phyloP scores from a whole-genome alignment of 2,797 vertebrate genomes.

The Xenopus petersii region DNA sequence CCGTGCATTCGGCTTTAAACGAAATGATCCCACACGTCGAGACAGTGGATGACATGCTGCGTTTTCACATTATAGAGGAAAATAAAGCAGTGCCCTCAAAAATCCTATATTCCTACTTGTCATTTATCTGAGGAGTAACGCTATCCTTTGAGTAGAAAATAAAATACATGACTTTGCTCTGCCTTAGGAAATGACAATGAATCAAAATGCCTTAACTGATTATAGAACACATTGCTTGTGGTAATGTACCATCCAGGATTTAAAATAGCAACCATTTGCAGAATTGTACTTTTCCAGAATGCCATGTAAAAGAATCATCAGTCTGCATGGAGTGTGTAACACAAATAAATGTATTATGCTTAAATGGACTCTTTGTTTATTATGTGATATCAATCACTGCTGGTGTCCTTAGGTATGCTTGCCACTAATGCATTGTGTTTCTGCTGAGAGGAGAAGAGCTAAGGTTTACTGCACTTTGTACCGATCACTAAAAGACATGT shows the following conservation, averaged over 20 bases:
- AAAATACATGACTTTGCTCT: slow-evolving; percentile 32
- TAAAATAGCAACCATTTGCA: slow-evolving; percentile 40
- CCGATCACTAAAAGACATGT: no score
- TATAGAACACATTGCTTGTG: slow-evolving; percentile 46
- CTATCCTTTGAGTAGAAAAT: slow-evolving; percentile 27
- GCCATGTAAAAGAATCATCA: slow-evolving; percentile 44
- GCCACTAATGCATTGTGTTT: neutral
- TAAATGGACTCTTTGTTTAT: slow-evolving; percentile 15
- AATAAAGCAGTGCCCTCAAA: slow-evolving; percentile 19
- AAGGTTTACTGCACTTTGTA: neutral
- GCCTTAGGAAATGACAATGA: slow-evolving; percentile 42
- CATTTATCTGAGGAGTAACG: slow-evolving; percentile 28
- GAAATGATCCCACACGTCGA: neutral
- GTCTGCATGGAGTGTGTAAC: slow-evolving; percentile 17
- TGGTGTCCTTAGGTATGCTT: neutral
- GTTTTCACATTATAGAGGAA: slow-evolving; percentile 12
- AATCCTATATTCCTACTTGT: slow-evolving; percentile 27
- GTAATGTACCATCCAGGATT: slow-evolving; percentile 36
- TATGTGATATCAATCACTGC: neutral
- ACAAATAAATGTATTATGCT: slow-evolving; percentile 23
- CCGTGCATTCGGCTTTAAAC: neutral
- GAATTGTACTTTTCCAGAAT: slow-evolving; percentile 41
- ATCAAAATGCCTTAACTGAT: slow-evolving; percentile 45
- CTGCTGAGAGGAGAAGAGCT: neutral
- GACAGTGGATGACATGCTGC: neutral